Evolutionary conservation across 2,888 invertebrate genomes (phyloP).

Genomic region (Sesamia inferens): DNA sequence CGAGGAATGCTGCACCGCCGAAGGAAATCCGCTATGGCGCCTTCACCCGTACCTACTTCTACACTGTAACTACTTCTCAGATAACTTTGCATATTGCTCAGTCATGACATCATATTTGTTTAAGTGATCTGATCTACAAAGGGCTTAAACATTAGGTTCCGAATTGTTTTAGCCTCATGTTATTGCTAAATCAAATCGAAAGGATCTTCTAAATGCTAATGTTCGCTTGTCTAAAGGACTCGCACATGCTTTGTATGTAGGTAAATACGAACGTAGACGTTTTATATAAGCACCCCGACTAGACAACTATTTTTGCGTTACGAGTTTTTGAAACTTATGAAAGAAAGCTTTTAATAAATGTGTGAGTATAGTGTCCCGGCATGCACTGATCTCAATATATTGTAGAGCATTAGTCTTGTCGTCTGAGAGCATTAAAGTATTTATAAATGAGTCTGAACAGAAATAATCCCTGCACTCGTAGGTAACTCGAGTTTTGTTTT

Average conservation of each 20-base stretch:
- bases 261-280: slow-evolving; percentile 37
- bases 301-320: slow-evolving; percentile 49
- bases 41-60: slow-evolving; percentile 78
- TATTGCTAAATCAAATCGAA: slow-evolving; percentile 33
- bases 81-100: slow-evolving; percentile 72
- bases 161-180: slow-evolving; percentile 56
- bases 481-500: slow-evolving; percentile 79
- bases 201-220: slow-evolving; percentile 53
- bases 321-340: slow-evolving; percentile 48
- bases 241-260: slow-evolving; percentile 27
- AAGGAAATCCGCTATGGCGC: slow-evolving; percentile 88
- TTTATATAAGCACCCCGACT: slow-evolving; percentile 37
- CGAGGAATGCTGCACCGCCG: slow-evolving; percentile 85
- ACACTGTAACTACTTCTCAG: slow-evolving; percentile 66
- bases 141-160: slow-evolving; percentile 60
- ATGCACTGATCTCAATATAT: slow-evolving; percentile 66
- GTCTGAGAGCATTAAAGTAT: slow-evolving; percentile 67
- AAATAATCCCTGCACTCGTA: slow-evolving; percentile 69
- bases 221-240: slow-evolving; percentile 32
- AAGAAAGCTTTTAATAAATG: slow-evolving; percentile 67
- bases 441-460: slow-evolving; percentile 68
- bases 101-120: slow-evolving; percentile 83
- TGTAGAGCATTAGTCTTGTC: slow-evolving; percentile 67
- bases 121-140: slow-evolving; percentile 75
- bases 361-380: slow-evolving; percentile 64